Evolutionary conservation across 2,113 vertebrate genomes (phyloP).

Genomic region (Gallinago media): DNA sequence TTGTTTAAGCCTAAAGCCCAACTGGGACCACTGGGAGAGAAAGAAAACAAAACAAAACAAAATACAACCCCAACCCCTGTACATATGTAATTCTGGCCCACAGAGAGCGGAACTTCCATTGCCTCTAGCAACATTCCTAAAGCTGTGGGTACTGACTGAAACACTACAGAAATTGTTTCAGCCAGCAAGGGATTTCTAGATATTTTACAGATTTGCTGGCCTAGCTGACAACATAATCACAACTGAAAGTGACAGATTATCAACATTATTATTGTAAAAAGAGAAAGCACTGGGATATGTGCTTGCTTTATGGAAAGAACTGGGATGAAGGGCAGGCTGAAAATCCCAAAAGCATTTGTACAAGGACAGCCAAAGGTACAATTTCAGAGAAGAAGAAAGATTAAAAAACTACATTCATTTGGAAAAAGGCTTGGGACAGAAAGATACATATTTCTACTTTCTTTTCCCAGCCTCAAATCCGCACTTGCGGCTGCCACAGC

Average conservation of each 20-base stretch:
- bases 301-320: conserved; percentile 61
- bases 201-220: conserved; percentile 81
- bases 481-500: neutral
- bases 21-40: conserved; percentile 52
- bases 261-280: conserved; percentile 74
- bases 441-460: neutral
- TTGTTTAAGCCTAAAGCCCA: conserved; percentile 74
- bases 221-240: conserved; percentile 80
- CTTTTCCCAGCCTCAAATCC: neutral
- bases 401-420: neutral
- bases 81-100: conserved; percentile 28
- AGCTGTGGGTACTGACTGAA: conserved; percentile 68
- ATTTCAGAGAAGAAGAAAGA: neutral
- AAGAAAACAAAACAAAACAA: conserved; percentile 42
- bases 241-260: conserved; percentile 78
- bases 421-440: neutral
- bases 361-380: neutral
- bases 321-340: conserved; percentile 9
- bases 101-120: conserved; percentile 46
- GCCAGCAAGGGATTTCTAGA: conserved; percentile 71
- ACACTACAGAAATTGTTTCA: conserved; percentile 74
- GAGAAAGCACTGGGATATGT: conserved; percentile 59
- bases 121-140: conserved; percentile 66
- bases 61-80: conserved; percentile 21
- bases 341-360: conserved; percentile 31